Conservation (phyloP, 2,113 vertebrate species). For the Indicator maculatus region DNA sequence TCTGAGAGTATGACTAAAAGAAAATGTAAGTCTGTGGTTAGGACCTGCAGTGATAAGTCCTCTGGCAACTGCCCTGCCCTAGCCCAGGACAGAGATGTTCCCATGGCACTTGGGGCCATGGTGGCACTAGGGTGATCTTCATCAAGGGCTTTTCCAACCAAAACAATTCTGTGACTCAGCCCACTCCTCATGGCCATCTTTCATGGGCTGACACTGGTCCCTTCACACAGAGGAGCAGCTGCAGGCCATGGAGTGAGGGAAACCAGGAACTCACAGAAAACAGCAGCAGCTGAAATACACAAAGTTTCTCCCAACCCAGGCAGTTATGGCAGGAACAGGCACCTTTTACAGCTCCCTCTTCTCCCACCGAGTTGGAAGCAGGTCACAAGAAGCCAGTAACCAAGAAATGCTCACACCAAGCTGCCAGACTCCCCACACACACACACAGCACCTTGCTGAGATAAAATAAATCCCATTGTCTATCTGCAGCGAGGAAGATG, state of each 20-base stretch:
- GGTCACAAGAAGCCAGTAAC: too few relatives aligned
- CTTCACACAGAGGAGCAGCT: accelerated
- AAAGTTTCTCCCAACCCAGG: background rate
- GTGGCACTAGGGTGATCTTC: too few relatives aligned
- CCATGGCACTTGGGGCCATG: too few relatives aligned
- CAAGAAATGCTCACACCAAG: accelerated
- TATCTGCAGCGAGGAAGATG: background rate
- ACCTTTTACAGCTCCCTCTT: background rate
- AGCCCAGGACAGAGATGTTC: background rate
- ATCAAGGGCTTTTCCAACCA: too few relatives aligned
- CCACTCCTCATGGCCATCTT: background rate
- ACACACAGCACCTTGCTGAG: accelerated
- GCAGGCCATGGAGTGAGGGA: background rate
- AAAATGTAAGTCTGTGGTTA: background rate
- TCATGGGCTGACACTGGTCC: background rate
- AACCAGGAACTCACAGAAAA: background rate
- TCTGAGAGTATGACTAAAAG: background rate
- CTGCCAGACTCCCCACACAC: background rate
- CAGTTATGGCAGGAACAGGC: background rate
- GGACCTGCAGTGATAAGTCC: background rate
- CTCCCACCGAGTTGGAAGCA: background rate
- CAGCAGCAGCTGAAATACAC: background rate
- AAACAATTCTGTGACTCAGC: background rate
- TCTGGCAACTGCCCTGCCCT: background rate
- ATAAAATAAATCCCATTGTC: background rate